These are phyloP conservation scores for Macrocentrus cingulum DNA, from an alignment of 1,140 invertebrate genomes.

Conservation along the genomic window DNA sequence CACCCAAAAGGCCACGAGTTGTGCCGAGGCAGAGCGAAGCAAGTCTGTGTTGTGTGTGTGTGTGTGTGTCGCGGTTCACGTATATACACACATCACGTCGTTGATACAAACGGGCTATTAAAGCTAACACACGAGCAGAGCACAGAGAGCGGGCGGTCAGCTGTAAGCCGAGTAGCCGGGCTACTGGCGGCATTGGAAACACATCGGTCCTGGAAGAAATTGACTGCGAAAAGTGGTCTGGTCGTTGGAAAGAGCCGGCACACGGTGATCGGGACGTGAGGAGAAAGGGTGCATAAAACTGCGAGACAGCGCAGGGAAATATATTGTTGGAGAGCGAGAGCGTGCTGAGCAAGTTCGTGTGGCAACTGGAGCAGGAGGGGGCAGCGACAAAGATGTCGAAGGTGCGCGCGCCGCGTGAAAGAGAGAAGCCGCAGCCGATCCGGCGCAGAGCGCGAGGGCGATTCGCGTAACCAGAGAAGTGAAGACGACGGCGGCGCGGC, in stretches of 20 bases:
- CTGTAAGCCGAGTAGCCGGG: slow-evolving; percentile 46
- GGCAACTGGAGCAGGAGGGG: background rate
- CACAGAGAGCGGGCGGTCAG: slow-evolving; percentile 56
- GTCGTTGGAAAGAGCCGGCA: background rate
- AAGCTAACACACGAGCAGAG: slow-evolving; percentile 38
- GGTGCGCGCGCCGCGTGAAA: no score
- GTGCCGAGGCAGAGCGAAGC: slow-evolving; percentile 5
- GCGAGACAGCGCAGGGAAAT: no score
- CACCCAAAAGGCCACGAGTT: slow-evolving; percentile 22
- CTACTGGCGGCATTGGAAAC: background rate
- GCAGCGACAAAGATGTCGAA: no score
- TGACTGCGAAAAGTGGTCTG: background rate
- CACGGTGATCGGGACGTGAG: no score
- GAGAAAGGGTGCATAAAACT: no score
- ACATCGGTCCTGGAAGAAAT: background rate
- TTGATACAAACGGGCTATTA: slow-evolving; percentile 5
- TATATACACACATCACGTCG: no score
- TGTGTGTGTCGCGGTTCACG: no score
- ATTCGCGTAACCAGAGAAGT: slow-evolving; percentile 10
- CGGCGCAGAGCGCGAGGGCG: slow-evolving; percentile 5
- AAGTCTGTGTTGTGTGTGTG: background rate
- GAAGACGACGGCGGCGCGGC: slow-evolving; percentile 15
- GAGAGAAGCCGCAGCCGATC: background rate
- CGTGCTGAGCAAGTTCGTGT: no score
- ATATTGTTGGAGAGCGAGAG: no score